A percentile compares a stretch with the other conserved stretches of the same genome.
phyloP scores from a whole-genome alignment of 2,888 invertebrate species.

The Punctoribates punctum region DNA sequence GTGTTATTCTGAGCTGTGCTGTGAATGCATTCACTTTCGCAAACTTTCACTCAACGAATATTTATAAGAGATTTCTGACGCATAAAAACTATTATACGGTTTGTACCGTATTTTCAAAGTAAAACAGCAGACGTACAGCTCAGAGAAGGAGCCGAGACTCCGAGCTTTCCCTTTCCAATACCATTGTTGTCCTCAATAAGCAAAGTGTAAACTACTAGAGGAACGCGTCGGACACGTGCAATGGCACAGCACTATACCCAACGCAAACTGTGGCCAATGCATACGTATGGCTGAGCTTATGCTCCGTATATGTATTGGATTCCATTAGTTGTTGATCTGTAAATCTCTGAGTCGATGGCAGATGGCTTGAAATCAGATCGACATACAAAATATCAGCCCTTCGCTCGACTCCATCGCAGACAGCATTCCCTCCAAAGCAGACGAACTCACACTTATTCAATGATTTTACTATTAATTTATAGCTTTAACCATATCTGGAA shows the following conservation, averaged over 20 bases:
- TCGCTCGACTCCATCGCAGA: too few species aligned
- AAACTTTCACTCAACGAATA: constrained; percentile 30
- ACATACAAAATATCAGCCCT: neutral
- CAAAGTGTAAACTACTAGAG: constrained; percentile 33
- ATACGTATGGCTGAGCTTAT: neutral
- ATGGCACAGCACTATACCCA: neutral
- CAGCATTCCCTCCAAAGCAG: too few species aligned
- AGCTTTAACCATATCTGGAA: too few species aligned
- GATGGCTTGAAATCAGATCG: constrained; percentile 26
- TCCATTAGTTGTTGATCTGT: constrained; percentile 28
- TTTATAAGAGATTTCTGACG: constrained; percentile 19
- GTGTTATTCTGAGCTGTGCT: neutral
- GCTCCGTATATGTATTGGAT: constrained; percentile 15
- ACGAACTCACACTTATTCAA: too few species aligned
- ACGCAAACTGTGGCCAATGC: neutral
- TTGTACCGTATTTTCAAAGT: neutral
- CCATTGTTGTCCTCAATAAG: constrained; percentile 4
- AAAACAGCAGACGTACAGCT: constrained; percentile 20
- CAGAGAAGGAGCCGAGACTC: constrained; percentile 9
- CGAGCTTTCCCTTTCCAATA: constrained; percentile 15
- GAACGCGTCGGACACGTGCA: constrained; percentile 36
- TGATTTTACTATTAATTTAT: too few species aligned
- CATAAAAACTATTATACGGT: constrained; percentile 36
- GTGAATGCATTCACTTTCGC: constrained; percentile 9
- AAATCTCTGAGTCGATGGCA: constrained; percentile 25